Base-by-base conservation (phyloP, 2,888 invertebrate genomes). In the Villa cingulata region DNA sequence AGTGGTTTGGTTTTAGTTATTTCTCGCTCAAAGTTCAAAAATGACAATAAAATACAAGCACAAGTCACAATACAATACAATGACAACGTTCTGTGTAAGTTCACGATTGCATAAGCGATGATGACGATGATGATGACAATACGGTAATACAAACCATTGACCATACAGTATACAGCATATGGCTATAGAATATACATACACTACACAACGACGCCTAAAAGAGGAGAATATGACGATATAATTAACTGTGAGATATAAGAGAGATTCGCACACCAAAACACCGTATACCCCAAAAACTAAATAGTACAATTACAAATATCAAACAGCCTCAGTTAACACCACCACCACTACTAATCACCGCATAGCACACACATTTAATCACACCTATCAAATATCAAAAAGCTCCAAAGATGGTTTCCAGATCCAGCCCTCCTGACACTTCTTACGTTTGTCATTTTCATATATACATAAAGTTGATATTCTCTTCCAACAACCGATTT, bases 361-460 rank as follows among this genome's bases (percentile, higher is more conserved):
- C n/a, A n/a, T n/a, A n/a, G 41, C 41, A 37, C 37, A 41, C 46
- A 42, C 27, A 46, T 42, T 45, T 17, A 42, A 41, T 46, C 42
- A 9, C 15, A 19, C 40, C 40, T 15, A 40, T 20, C 40, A 39
- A 40, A 45, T 45, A 34, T 16, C 20, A 39, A 40, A 40, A 34
- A 39, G 29, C 29, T 32, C 29, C 29, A 32, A 32, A 32, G 29
- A 32, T 32, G 29, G 29, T 32, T 14, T 32, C 29, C 29, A 32
- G 12, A 32, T 32, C 12, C 12, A 12, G 12, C 12, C 29, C 29
- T 32, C 29, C 29, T 32, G 9, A 12, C 29, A 14, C 7, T 23
- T 32, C 29, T 9, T 32, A 23, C 23, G 23, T 6, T 23, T 23
- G n/a, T 23, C 7, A 23, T 23, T 23, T 4, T 23, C 23, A n/a